Evolutionary conservation across 2,113 vertebrate species (phyloP).

Genomic region (Atractosteus spatula): DNA sequence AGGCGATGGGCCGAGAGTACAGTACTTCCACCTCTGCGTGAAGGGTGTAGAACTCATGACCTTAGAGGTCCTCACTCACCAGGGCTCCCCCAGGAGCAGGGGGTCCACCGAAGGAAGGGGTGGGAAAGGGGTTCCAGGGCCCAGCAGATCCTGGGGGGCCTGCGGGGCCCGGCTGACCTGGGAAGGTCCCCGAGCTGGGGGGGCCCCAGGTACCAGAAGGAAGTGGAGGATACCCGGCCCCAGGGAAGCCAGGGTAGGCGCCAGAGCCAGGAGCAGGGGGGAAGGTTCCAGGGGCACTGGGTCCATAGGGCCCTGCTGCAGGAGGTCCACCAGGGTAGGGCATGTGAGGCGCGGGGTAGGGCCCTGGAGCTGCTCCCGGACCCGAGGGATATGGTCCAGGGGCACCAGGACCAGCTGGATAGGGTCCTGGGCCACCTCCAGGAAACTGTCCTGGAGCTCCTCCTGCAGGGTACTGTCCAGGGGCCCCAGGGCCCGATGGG

Average conservation of each 20-base stretch:
- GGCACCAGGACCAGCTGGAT: neutral
- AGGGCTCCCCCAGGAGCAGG: constrained; percentile 58
- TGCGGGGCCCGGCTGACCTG: neutral
- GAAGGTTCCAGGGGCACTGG: constrained; percentile 24
- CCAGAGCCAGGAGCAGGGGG: constrained; percentile 51
- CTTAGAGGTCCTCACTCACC: constrained; percentile 49
- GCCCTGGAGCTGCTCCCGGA: neutral
- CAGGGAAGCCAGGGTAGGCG: constrained; percentile 50
- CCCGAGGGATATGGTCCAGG: neutral
- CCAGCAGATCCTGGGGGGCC: constrained; percentile 25
- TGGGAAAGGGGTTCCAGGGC: constrained; percentile 54
- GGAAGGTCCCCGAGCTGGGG: neutral
- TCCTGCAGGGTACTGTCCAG: constrained; percentile 26
- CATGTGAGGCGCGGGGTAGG: neutral
- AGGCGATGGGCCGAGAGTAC: too few relatives aligned
- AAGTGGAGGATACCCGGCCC: constrained; percentile 59
- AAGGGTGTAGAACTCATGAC: neutral
- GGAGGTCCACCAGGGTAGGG: constrained; percentile 17
- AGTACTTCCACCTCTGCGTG: neutral
- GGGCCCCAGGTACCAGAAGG: constrained; percentile 67
- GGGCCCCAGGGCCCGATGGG: constrained; percentile 27
- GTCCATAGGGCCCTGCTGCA: constrained; percentile 21
- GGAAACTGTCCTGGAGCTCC: constrained; percentile 28
- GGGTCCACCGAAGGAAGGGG: constrained; percentile 45
- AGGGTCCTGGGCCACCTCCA: neutral